Conservation (phyloP, 2,888 invertebrate species). For the Anticlea derivata region DNA sequence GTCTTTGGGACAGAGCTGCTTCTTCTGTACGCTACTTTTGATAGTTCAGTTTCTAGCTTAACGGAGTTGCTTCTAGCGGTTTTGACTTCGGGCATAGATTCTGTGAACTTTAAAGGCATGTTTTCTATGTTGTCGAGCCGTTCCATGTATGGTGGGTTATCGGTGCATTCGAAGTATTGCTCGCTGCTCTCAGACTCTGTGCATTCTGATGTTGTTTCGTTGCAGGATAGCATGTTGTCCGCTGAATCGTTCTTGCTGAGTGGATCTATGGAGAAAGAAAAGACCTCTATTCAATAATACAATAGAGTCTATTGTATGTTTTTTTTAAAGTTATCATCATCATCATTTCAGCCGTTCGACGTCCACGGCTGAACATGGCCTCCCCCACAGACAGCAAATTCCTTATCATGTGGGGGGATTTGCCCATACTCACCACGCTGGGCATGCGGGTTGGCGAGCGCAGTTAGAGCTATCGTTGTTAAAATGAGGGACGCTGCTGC, state of each 20-base stretch:
- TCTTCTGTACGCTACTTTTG: constrained; percentile 72
- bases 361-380: no score
- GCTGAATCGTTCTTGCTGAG: constrained; percentile 77
- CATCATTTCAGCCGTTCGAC: no score
- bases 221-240: constrained; percentile 78
- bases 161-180: constrained; percentile 77
- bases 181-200: constrained; percentile 81
- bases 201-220: constrained; percentile 79
- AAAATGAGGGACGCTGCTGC: no score
- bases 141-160: constrained; percentile 63
- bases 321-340: no score
- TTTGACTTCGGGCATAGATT: constrained; percentile 56
- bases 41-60: constrained; percentile 67
- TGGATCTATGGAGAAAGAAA: constrained; percentile 52
- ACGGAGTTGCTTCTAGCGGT: constrained; percentile 57
- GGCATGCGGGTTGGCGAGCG: no score
- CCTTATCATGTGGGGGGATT: no score
- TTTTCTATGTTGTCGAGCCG: constrained; percentile 63
- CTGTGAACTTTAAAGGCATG: constrained; percentile 56
- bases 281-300: no score
- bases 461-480: no score
- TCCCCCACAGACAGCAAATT: no score
- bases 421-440: no score
- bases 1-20: constrained; percentile 75
- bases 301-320: no score